These are phyloP conservation scores for Glossosoma conforme DNA, from an alignment of 1,140 invertebrate genomes.

Conservation along the genomic window DNA sequence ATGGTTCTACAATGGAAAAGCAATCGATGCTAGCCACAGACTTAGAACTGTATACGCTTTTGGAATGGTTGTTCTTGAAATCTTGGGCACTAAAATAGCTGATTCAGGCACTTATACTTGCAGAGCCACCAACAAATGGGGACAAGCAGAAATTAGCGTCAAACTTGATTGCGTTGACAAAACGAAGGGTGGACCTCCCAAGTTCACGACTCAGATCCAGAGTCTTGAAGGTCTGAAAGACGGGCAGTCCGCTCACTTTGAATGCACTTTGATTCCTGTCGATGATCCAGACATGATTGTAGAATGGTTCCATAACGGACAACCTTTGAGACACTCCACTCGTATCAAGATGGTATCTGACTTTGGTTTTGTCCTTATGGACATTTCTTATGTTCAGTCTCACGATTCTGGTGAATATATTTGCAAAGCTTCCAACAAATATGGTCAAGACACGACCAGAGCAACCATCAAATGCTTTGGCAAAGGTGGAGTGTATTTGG, in stretches of 20 bases:
- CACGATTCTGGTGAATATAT: slow-evolving; percentile 92
- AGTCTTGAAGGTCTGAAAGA: slow-evolving; percentile 82
- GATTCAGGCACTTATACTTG: slow-evolving; percentile 87
- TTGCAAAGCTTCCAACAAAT: slow-evolving; percentile 84
- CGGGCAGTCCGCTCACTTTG: slow-evolving; percentile 88
- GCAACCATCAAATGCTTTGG: slow-evolving; percentile 79
- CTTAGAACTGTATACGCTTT: slow-evolving; percentile 90
- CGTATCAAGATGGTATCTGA: slow-evolving; percentile 92
- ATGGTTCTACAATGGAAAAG: slow-evolving; percentile 94
- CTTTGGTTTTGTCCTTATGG: slow-evolving; percentile 93
- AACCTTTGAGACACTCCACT: slow-evolving; percentile 80
- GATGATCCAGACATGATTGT: slow-evolving; percentile 91
- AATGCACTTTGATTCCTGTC: slow-evolving; percentile 87
- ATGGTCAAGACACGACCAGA: slow-evolving; percentile 83
- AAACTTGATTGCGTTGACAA: slow-evolving; percentile 80
- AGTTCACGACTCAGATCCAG: slow-evolving; percentile 83
- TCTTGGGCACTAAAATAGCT: slow-evolving; percentile 82
- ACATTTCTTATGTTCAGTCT: slow-evolving; percentile 89
- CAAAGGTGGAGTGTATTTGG: slow-evolving; percentile 84
- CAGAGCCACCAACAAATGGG: slow-evolving; percentile 83
- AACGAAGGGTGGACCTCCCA: slow-evolving; percentile 77
- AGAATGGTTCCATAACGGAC: slow-evolving; percentile 93
- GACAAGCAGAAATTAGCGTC: slow-evolving; percentile 79
- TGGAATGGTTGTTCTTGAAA: slow-evolving; percentile 92
- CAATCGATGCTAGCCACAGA: slow-evolving; percentile 82